Base-by-base conservation (phyloP, 2,888 invertebrate species). In the Drosophila dives region DNA sequence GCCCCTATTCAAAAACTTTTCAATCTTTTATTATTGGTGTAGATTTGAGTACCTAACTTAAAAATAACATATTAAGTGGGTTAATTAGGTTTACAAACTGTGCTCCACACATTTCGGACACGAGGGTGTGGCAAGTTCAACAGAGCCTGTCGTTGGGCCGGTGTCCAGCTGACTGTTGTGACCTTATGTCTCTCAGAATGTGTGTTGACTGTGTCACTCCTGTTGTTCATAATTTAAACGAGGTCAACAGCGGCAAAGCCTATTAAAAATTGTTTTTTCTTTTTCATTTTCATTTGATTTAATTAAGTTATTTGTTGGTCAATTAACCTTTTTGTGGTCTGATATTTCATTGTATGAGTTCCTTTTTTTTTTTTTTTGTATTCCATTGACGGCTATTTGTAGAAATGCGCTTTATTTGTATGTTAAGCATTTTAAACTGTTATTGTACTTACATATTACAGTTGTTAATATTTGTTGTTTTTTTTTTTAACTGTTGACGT, bases 271-370 rank as follows among this genome's bases (percentile, higher is more conserved):
- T 72, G 72, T 81, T 78, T 83, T 88, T 29, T 82, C n/a, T 26
- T 80, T 86, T 86, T 77, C 80, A 88, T 88, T 80, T 85, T 81
- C 86, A 83, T 88, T 86, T 86, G 84, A 86, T 88, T 88, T 86
- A 87, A 87, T 87, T 89, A 86, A 89, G 83, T 87, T 86, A 86
- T 86, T 87, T 86, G 83, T 84, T 89, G 83, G 83, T 89, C 84
- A 89, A 89, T 89, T 89, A 86, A 89, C 82, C 86, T 74, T 80
- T 88, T 83, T 80, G 73, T 72, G 81, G 76, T 74, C 61, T 71
- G 85, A 80, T 88, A 84, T 86, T 89, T 89, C 72, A 80, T 82
- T 87, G 72, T 72, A 49, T 59, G 36, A 50, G 38, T 53, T 6
- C 29, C 32, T 63, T 61, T 63, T 50, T 33, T 23, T 59, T 51